A percentile compares a stretch with the other conserved stretches of the same genome.
phyloP scores from a whole-genome alignment of 2,888 invertebrate species.

The Scotopteryx bipunctaria region DNA sequence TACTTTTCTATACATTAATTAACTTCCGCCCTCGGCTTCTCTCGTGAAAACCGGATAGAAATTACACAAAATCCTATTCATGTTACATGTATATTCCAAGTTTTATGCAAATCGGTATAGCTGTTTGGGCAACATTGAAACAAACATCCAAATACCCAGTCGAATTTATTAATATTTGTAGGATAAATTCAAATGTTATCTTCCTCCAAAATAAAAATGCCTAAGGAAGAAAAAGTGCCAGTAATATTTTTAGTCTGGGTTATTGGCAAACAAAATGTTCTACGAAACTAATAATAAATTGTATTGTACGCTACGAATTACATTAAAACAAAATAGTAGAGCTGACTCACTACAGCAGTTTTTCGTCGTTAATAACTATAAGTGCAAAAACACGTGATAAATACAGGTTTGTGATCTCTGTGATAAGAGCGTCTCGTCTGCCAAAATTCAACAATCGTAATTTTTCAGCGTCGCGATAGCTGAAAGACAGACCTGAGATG shows the following conservation, averaged over 20 bases:
- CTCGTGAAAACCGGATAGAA: too few species aligned
- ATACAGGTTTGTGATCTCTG: constrained; percentile 44
- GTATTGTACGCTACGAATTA: constrained; percentile 20
- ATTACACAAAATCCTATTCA: too few species aligned
- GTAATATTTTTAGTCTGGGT: constrained; percentile 3
- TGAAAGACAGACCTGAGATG: constrained; percentile 50
- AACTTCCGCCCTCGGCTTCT: too few species aligned
- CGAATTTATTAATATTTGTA: too few species aligned
- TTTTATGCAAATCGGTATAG: too few species aligned
- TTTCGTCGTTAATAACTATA: constrained; percentile 20
- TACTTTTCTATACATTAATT: too few species aligned
- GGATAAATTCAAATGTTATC: too few species aligned
- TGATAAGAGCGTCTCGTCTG: constrained; percentile 50
- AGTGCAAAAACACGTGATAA: constrained; percentile 34
- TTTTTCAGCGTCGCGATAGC: constrained; percentile 51
- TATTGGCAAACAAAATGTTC: constrained; percentile 12
- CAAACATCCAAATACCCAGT: too few species aligned
- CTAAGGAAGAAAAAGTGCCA: background rate
- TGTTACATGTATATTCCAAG: too few species aligned
- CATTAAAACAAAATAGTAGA: constrained; percentile 17
- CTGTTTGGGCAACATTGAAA: too few species aligned
- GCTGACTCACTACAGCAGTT: constrained; percentile 18
- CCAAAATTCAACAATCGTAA: constrained; percentile 60
- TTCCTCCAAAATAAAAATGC: too few species aligned
- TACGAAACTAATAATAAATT: constrained; percentile 14